Base-by-base conservation (phyloP, 2,888 invertebrate species). In the Apamea anceps region DNA sequence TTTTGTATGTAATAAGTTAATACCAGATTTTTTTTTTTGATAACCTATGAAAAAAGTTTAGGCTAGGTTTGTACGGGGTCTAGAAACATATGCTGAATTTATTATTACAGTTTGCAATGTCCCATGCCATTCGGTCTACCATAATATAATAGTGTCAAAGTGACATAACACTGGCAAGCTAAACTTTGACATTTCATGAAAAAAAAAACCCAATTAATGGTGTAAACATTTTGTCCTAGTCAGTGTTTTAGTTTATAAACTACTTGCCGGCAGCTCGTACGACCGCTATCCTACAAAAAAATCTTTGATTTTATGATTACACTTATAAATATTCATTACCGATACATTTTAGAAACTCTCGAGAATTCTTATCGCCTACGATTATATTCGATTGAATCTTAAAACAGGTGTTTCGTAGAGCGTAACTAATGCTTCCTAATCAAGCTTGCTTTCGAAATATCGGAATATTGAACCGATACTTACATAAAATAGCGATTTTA, bases 341-440 rank as follows among this genome's bases (percentile, higher is more conserved):
- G 2, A 63, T 75, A 63, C 42, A 32, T 28, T 67, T 72, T n/a
- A 75, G 57, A 75, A 77, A 85, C 45, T 68, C 71, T 42, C 45
- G 70, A 72, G 81, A 65, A 77, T 81, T 81, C 25, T 71, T 37
- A 54, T 72, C 51, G 54, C 15, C 18, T 51, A 62, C 25, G 13
- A 51, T 81, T 73, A 13, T 37, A 63, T 85, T 75, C 25, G 68
- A 72, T 75, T 51, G 70, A 73, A 85, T 77, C 66, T 73, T 45
- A 25, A 65, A 62, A 51, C 65, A 51, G 10, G 45, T 72, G 84
- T 67, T 71, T 28, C 54, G 13, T 25, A 42, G 77, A 78, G 62
- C 77, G 66, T 85, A 37, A 73, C 85, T 75, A 85, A 85, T 78
- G 57, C 28, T 51, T 71, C 51, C 28, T 73, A 67, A 81, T 81